These are phyloP conservation scores for Drosophila diplacantha DNA, from an alignment of 2,888 invertebrate genomes.

Conservation along the genomic window DNA sequence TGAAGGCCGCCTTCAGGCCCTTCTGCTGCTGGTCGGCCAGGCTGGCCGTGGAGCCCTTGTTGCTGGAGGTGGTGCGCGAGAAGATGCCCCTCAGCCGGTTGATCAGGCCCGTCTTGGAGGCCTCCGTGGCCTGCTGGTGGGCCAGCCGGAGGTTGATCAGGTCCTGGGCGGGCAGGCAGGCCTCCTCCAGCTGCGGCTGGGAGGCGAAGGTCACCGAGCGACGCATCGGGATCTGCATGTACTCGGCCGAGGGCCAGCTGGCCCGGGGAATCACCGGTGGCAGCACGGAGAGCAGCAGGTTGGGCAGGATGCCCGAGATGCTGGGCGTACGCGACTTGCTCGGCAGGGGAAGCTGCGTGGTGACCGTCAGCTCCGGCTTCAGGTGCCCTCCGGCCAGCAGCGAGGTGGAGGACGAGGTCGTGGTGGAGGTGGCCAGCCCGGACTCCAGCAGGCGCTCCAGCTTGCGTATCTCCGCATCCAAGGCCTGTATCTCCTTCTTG, in stretches of 20 bases:
- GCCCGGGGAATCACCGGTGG: slow-evolving; percentile 87
- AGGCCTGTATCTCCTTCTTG: slow-evolving; percentile 86
- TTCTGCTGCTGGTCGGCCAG: slow-evolving; percentile 79
- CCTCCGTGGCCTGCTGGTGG: slow-evolving; percentile 79
- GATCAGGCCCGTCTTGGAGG: slow-evolving; percentile 79
- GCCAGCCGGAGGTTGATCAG: slow-evolving; percentile 80
- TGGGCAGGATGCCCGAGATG: slow-evolving; percentile 84
- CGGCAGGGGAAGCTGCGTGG: slow-evolving; percentile 44
- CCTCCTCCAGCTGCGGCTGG: slow-evolving; percentile 82
- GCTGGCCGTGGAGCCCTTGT: slow-evolving; percentile 81
- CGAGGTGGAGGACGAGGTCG: slow-evolving; percentile 79
- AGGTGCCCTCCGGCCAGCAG: slow-evolving; percentile 64
- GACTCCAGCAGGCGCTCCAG: slow-evolving; percentile 85
- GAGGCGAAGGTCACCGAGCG: slow-evolving; percentile 83
- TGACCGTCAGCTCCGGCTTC: slow-evolving; percentile 75
- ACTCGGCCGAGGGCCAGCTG: slow-evolving; percentile 87
- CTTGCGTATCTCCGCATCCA: slow-evolving; percentile 87
- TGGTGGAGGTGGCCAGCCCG: slow-evolving; percentile 78
- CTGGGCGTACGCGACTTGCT: slow-evolving; percentile 81
- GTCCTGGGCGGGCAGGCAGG: slow-evolving; percentile 81
- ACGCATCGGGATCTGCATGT: slow-evolving; percentile 80
- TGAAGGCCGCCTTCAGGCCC: slow-evolving; percentile 83
- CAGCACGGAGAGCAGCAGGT: slow-evolving; percentile 84
- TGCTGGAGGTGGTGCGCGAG: slow-evolving; percentile 82
- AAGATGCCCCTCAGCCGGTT: slow-evolving; percentile 81